Conservation (phyloP, 2,888 invertebrate genomes). For the Acanthopleura granulata region DNA sequence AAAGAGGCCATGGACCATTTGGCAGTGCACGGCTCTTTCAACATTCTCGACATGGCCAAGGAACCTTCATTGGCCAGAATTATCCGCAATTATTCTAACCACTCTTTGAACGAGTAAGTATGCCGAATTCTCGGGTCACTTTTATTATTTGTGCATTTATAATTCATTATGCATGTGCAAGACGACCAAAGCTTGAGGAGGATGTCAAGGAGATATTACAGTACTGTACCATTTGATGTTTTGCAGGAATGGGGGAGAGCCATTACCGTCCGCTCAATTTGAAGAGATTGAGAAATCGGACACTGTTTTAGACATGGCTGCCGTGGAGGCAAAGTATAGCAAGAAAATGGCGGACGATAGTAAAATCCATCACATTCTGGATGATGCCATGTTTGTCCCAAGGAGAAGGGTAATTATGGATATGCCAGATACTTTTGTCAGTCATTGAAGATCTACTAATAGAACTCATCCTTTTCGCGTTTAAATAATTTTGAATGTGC, state of each 20-base stretch:
- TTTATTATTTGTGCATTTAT: too few relatives aligned
- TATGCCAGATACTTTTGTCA: too few relatives aligned
- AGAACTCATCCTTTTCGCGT: too few relatives aligned
- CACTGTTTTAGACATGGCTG: conserved; percentile 84
- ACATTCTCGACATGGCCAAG: conserved; percentile 19
- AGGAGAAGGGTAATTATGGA: conserved; percentile 71
- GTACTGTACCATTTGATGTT: background rate
- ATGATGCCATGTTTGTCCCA: conserved; percentile 76
- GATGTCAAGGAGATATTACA: background rate
- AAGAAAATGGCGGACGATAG: conserved; percentile 93
- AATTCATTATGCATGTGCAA: too few relatives aligned
- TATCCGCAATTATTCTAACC: conserved; percentile 26
- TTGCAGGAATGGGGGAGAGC: background rate
- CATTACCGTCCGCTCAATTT: background rate
- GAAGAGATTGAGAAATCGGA: conserved; percentile 20
- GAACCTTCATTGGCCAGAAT: conserved; percentile 30
- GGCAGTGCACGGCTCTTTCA: conserved; percentile 33
- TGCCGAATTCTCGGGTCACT: too few relatives aligned
- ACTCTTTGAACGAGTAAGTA: conserved; percentile 30
- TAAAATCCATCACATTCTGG: conserved; percentile 90
- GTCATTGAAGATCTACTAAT: too few relatives aligned
- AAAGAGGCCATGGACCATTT: conserved; percentile 88
- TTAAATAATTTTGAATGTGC: too few relatives aligned
- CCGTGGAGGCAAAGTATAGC: conserved; percentile 91
- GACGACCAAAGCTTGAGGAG: background rate